Percentiles rank a stretch among this genome's conserved stretches.
Evolutionary conservation across 2,797 vertebrate genomes (phyloP).

Genomic region (Schizopygopsis pylzovi): DNA sequence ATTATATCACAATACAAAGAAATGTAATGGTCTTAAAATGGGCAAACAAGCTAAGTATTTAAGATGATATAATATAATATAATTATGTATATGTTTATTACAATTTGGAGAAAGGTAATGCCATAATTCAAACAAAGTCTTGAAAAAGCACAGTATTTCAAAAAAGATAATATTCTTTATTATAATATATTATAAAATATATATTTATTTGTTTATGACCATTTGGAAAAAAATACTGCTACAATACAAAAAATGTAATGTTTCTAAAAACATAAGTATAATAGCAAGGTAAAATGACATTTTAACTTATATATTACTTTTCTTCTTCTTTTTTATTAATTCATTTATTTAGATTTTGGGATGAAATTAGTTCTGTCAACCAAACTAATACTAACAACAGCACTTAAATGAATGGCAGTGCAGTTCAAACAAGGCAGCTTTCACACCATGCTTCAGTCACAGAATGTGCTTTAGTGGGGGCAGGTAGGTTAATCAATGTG

Average conservation of each 20-base stretch:
- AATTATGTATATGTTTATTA: neutral
- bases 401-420: neutral
- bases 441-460: neutral
- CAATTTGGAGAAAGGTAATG: neutral
- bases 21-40: neutral
- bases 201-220: neutral
- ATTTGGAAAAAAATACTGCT: neutral
- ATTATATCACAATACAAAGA: too few relatives aligned
- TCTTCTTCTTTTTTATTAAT: neutral
- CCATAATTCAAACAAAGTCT: neutral
- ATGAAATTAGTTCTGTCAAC: neutral
- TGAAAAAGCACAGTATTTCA: neutral
- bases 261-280: neutral
- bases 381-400: neutral
- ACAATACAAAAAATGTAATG: neutral
- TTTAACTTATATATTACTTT: neutral
- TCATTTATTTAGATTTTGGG: neutral
- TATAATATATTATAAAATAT: neutral
- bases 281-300: neutral
- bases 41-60: neutral
- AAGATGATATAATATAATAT: neutral
- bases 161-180: neutral
- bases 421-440: neutral
- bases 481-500: conserved; percentile 38
- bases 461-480: neutral